Conservation (phyloP, 1,140 invertebrate genomes). For the Drosophila willistoni region DNA sequence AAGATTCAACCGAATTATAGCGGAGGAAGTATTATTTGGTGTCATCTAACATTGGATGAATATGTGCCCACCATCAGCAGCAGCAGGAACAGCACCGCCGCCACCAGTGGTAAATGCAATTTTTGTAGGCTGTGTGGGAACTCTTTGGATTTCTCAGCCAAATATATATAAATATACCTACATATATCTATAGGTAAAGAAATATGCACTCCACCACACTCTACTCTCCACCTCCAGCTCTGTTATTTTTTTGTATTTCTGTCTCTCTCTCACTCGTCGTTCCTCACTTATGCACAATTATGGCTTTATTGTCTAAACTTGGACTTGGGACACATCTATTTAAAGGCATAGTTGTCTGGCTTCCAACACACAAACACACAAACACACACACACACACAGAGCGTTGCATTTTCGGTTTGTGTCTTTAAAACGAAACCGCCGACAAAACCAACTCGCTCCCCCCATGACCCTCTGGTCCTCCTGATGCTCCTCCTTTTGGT, state of each 20-base stretch:
- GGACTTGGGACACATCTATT: slow-evolving; percentile 70
- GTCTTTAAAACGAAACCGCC: slow-evolving; percentile 69
- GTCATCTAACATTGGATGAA: too few species aligned
- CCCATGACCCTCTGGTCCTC: slow-evolving; percentile 6
- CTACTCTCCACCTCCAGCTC: not conserved
- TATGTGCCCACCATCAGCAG: too few species aligned
- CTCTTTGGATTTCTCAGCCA: slow-evolving; percentile 5
- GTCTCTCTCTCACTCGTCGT: slow-evolving; percentile 31
- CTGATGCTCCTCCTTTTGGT: not conserved
- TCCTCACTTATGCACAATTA: slow-evolving; percentile 79
- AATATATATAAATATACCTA: not conserved
- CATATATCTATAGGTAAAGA: not conserved
- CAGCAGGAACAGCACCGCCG: too few species aligned
- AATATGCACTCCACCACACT: slow-evolving; percentile 1
- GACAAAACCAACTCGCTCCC: slow-evolving; percentile 23
- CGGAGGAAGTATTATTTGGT: too few species aligned
- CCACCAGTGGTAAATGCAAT: not conserved
- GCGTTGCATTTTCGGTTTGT: slow-evolving; percentile 76
- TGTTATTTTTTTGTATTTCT: not conserved
- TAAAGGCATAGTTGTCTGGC: slow-evolving; percentile 65
- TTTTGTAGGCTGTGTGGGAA: not conserved
- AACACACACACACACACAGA: slow-evolving; percentile 31
- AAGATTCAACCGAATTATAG: too few species aligned
- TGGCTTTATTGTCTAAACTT: slow-evolving; percentile 81
- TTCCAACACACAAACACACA: slow-evolving; percentile 17